Conservation (phyloP, 2,888 invertebrate genomes). For the Cosmia trapezina region DNA sequence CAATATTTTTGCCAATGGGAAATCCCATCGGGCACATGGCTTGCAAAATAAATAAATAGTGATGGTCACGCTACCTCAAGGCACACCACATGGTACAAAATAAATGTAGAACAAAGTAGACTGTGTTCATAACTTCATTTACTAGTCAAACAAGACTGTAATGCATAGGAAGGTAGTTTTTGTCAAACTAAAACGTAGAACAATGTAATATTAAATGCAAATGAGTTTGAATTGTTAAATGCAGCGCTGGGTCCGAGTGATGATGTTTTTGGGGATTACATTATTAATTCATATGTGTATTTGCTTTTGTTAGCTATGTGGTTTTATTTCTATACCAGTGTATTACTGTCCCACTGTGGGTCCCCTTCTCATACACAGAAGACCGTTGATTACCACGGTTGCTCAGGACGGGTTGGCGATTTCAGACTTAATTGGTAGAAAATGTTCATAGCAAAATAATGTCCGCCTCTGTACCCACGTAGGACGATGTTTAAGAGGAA, state of each 20-base stretch:
- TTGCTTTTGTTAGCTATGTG: background rate
- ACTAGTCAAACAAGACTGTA: slow-evolving; percentile 39
- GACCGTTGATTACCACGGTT: background rate
- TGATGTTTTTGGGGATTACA: slow-evolving; percentile 12
- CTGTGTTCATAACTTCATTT: slow-evolving; percentile 37
- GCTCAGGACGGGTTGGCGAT: background rate
- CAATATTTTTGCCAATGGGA: too few relatives aligned
- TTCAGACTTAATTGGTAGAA: too few relatives aligned
- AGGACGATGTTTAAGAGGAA: too few relatives aligned
- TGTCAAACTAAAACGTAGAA: slow-evolving; percentile 22
- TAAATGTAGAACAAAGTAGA: slow-evolving; percentile 13
- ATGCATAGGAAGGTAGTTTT: slow-evolving; percentile 34
- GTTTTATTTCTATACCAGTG: background rate
- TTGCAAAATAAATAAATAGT: too few relatives aligned
- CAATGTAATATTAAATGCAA: slow-evolving; percentile 36
- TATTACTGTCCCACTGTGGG: background rate
- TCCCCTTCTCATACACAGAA: background rate
- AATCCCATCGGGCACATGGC: too few relatives aligned
- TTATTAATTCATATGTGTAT: slow-evolving; percentile 9
- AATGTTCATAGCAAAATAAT: too few relatives aligned
- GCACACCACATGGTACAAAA: slow-evolving; percentile 11
- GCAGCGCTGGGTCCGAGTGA: background rate
- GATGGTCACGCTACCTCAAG: background rate
- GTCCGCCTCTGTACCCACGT: too few relatives aligned
- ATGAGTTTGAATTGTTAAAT: slow-evolving; percentile 30